Percentiles rank a stretch among this genome's conserved stretches.
Conservation (phyloP, 2,113 vertebrate species). For the Brachyhypopomus gauderio region DNA sequence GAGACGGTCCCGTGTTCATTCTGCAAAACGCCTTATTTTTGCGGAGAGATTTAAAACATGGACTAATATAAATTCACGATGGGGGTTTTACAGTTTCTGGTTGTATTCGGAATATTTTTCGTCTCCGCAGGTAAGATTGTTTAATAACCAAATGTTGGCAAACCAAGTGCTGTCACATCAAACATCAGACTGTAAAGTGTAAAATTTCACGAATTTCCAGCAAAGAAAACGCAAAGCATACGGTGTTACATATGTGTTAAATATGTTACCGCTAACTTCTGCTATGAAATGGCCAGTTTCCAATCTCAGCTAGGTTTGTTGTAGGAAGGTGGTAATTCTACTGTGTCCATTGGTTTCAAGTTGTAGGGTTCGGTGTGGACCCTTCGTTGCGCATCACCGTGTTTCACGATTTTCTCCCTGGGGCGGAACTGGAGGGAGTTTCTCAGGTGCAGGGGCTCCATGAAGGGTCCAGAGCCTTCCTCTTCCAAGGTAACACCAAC, state of each 20-base stretch:
- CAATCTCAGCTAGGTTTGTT: not conserved
- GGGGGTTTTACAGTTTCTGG: conserved; percentile 59
- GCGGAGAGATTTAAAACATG: conserved; percentile 72
- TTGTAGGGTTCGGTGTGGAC: conserved; percentile 91
- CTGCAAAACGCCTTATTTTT: conserved; percentile 35
- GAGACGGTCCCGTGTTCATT: not conserved
- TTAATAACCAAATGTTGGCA: conserved; percentile 1
- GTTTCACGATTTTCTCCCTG: conserved; percentile 86
- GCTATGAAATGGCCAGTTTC: not conserved
- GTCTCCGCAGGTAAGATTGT: conserved; percentile 72
- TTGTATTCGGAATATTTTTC: conserved; percentile 55
- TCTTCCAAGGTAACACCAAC: conserved; percentile 85
- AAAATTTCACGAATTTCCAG: not conserved
- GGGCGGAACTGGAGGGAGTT: conserved; percentile 83
- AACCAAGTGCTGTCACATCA: not conserved
- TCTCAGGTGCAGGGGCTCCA: conserved; percentile 93
- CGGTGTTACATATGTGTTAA: not conserved
- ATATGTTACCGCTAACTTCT: not conserved
- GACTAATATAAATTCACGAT: conserved; percentile 74
- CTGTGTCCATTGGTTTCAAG: conserved; percentile 67
- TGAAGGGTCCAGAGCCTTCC: conserved; percentile 92
- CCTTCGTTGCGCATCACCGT: conserved; percentile 90
- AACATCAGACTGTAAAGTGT: not conserved
- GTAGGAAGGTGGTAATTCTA: conserved; percentile 13
- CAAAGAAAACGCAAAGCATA: not conserved